Conservation (phyloP, 2,888 invertebrate species). For the Catocala fraxini region DNA sequence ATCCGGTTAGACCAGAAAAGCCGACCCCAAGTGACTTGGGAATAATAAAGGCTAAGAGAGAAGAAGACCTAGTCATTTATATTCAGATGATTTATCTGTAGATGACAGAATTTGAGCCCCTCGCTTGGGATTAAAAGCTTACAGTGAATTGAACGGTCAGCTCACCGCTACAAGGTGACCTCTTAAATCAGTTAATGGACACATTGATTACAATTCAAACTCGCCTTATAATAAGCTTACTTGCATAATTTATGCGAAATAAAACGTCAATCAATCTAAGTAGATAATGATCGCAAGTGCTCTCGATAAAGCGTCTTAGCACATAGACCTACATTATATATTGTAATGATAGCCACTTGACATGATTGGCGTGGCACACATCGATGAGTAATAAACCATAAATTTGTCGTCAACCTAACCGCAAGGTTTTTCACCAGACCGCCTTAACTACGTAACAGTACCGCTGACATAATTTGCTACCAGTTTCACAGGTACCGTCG, state of each 20-base stretch:
- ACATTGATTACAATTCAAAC: no score
- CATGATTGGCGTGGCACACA: slow-evolving; percentile 38
- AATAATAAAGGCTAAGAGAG: no score
- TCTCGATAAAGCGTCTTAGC: slow-evolving; percentile 2
- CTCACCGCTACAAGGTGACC: no score
- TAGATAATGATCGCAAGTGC: background rate
- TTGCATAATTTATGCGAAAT: background rate
- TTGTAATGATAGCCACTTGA: slow-evolving; percentile 36
- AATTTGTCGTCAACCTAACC: slow-evolving; percentile 44
- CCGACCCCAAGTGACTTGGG: no score
- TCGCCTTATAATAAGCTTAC: background rate
- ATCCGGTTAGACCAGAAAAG: no score
- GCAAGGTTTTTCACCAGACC: slow-evolving; percentile 42
- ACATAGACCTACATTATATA: slow-evolving; percentile 19
- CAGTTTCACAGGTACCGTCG: slow-evolving; percentile 23
- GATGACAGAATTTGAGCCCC: no score
- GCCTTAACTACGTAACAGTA: slow-evolving; percentile 53
- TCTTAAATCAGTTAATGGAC: no score
- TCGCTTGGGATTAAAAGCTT: no score
- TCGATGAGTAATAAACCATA: slow-evolving; percentile 42
- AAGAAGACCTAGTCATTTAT: no score
- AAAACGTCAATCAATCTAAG: slow-evolving; percentile 1
- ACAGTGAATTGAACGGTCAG: no score
- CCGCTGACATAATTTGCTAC: slow-evolving; percentile 51
- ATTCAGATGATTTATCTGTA: no score